Conservation (phyloP, 2,888 invertebrate species). For the Dynastes tityus region DNA sequence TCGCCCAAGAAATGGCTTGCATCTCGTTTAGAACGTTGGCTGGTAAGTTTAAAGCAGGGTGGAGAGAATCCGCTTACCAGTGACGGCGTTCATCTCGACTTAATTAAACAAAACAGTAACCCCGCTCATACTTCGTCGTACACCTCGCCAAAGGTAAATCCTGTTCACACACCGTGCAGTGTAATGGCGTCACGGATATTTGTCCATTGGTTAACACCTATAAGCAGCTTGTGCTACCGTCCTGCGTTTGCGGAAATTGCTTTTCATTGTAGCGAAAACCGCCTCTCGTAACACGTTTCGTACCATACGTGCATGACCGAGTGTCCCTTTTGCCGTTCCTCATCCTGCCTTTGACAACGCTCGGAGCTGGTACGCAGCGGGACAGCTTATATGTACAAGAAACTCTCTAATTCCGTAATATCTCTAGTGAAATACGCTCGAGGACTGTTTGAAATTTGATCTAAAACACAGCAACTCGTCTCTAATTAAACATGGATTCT, state of each 20-base stretch:
- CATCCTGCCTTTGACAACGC: constrained; percentile 16
- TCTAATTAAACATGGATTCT: constrained; percentile 18
- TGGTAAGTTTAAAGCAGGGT: neutral
- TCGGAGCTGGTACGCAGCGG: neutral
- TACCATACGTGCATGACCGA: neutral
- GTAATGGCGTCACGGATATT: constrained; percentile 46
- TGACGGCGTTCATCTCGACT: constrained; percentile 29
- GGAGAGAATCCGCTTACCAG: constrained; percentile 6
- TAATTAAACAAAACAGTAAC: constrained; percentile 44
- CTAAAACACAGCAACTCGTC: neutral
- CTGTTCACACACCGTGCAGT: neutral
- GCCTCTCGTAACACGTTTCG: constrained; percentile 27
- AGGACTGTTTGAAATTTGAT: constrained; percentile 3
- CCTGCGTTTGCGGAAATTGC: constrained; percentile 48
- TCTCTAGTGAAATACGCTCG: constrained; percentile 7
- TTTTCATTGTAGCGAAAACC: constrained; percentile 46
- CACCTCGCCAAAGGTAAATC: constrained; percentile 24
- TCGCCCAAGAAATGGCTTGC: neutral
- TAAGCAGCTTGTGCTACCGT: constrained; percentile 30
- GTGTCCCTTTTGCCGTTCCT: neutral
- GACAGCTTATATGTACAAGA: neutral
- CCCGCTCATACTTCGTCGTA: neutral
- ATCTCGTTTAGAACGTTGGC: constrained; percentile 9
- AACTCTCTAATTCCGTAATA: constrained; percentile 19
- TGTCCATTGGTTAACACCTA: constrained; percentile 50